These are phyloP conservation scores for Psix sp. DNA, from an alignment of 1,140 invertebrate genomes.

Conservation along the genomic window DNA sequence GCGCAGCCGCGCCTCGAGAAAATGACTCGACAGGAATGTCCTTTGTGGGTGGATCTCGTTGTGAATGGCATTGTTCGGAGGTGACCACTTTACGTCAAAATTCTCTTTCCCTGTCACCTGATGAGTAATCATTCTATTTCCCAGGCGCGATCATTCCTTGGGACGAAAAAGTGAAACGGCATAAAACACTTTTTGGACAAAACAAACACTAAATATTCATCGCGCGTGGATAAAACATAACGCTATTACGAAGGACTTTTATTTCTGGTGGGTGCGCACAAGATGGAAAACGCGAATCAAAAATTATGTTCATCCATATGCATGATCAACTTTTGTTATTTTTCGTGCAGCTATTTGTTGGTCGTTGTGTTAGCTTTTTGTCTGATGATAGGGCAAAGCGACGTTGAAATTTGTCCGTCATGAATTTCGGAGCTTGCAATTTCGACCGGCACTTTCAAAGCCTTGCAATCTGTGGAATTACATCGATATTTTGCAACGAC, in stretches of 20 bases:
- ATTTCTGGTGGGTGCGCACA: constrained; percentile 12
- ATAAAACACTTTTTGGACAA: no score
- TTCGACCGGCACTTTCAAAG: constrained; percentile 10
- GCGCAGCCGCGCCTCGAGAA: constrained; percentile 61
- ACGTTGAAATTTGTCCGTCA: constrained; percentile 21
- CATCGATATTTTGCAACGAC: constrained; percentile 17
- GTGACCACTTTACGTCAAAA: constrained; percentile 26
- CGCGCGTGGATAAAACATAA: constrained; percentile 6
- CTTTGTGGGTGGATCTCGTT: constrained; percentile 63
- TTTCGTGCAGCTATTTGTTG: constrained; percentile 33
- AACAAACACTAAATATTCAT: constrained; percentile 23
- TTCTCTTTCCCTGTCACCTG: constrained; percentile 2
- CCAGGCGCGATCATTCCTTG: no score
- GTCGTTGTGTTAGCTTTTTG: constrained; percentile 20
- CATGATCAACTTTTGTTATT: constrained; percentile 37
- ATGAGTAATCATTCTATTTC: no score
- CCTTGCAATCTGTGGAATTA: constrained; percentile 9
- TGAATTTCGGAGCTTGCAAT: constrained; percentile 12
- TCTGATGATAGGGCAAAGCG: constrained; percentile 10
- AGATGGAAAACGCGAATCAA: constrained; percentile 30
- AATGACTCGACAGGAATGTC: constrained; percentile 67
- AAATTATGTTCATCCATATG: constrained; percentile 40
- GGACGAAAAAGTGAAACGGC: no score
- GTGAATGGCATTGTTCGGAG: constrained; percentile 27
- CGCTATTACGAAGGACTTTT: constrained; percentile 17